Percentiles rank a stretch among this genome's conserved stretches.
These are phyloP conservation scores for Cyphomyrmex costatus DNA, from an alignment of 1,140 invertebrate genomes.

Conservation along the genomic window DNA sequence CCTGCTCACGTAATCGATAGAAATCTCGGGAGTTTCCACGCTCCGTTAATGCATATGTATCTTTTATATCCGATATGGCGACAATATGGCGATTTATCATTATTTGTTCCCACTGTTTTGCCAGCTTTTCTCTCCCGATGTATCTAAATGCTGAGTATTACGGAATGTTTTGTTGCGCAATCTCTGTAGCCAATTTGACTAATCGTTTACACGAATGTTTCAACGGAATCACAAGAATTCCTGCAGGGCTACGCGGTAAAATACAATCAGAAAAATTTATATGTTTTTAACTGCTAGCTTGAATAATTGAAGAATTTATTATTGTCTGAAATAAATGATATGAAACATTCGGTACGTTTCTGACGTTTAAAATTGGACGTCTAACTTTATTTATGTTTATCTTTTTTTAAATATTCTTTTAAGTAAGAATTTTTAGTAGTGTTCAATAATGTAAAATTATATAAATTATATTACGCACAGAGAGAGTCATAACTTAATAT, in stretches of 20 bases:
- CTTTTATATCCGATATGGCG: not conserved
- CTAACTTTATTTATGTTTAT: not conserved
- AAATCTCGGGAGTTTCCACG: conserved; percentile 30
- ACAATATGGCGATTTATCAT: conserved; percentile 44
- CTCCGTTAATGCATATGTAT: conserved; percentile 24
- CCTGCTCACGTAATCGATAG: conserved; percentile 55
- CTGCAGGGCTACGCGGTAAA: not conserved
- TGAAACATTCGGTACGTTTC: not conserved
- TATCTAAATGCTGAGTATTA: conserved; percentile 9
- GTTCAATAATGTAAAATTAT: not conserved
- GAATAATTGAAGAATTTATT: not conserved
- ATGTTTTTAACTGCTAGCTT: not conserved
- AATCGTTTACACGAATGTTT: not conserved
- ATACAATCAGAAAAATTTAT: not conserved
- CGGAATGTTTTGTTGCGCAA: conserved; percentile 23
- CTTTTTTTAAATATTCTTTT: not conserved
- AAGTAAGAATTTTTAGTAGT: not conserved
- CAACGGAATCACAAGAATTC: conserved; percentile 13
- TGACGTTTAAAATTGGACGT: not conserved
- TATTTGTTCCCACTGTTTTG: conserved; percentile 7
- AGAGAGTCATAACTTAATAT: not conserved
- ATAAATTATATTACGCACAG: not conserved
- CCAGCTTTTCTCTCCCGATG: conserved; percentile 16
- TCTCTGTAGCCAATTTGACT: conserved; percentile 21
- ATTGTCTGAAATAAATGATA: not conserved